Conservation (phyloP, 2,113 vertebrate species). For the Agapornis roseicollis region DNA sequence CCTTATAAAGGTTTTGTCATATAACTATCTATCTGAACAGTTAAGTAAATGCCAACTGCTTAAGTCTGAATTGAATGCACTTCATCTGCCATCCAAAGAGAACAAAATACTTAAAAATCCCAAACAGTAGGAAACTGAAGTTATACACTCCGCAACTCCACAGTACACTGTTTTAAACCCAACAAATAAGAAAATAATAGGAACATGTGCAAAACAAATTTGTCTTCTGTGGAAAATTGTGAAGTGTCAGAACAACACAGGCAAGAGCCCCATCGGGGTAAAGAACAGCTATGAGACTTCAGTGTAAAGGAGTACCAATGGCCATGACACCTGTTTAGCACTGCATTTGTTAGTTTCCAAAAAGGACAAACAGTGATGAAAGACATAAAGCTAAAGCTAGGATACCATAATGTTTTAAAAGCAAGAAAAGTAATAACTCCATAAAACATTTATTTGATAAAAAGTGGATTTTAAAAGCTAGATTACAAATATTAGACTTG, state of each 20-base stretch:
- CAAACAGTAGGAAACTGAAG: background rate
- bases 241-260: background rate
- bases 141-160: no score
- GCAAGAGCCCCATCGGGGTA: background rate
- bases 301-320: background rate
- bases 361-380: background rate
- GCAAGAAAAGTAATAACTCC: background rate
- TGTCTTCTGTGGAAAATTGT: background rate
- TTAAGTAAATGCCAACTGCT: background rate
- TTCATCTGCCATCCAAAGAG: background rate
- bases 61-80: background rate
- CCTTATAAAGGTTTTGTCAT: background rate
- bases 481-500: background rate
- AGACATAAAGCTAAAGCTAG: background rate
- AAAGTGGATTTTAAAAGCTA: background rate
- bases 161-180: background rate
- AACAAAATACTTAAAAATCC: background rate
- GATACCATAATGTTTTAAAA: background rate
- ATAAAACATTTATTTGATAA: background rate
- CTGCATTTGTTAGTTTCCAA: background rate
- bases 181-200: background rate
- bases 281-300: background rate
- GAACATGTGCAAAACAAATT: background rate
- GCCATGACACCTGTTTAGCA: background rate
- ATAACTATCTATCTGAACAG: background rate